These are phyloP conservation scores for Silurus asotus DNA, from an alignment of 2,113 vertebrate genomes.

Conservation along the genomic window DNA sequence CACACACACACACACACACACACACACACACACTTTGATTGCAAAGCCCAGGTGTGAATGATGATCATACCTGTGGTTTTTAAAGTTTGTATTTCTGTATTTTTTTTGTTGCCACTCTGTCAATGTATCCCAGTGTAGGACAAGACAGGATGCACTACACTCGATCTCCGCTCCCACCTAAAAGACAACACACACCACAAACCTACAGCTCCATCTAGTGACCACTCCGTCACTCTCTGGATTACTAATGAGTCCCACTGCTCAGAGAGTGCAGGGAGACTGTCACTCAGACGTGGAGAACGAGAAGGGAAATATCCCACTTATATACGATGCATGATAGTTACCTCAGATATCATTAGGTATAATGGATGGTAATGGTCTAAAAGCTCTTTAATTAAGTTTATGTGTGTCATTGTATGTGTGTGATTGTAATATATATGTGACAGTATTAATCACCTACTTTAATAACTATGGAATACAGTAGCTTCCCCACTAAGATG, in stretches of 20 bases:
- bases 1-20: neutral
- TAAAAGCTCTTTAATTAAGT: neutral
- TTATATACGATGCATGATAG: neutral
- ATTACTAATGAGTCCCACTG: neutral
- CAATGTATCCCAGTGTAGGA: conserved; percentile 6
- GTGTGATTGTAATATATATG: neutral
- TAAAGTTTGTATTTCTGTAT: neutral
- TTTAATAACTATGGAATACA: neutral
- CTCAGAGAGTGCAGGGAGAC: neutral
- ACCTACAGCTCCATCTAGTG: conserved; percentile 64
- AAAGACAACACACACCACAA: conserved; percentile 33
- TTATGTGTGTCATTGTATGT: neutral
- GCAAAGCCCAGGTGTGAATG: neutral
- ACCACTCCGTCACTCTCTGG: neutral
- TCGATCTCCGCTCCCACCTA: neutral
- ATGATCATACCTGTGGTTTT: conserved; percentile 6
- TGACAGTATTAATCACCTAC: neutral
- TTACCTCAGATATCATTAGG: too few relatives aligned
- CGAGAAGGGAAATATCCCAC: neutral
- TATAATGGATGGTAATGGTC: neutral
- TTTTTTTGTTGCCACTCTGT: neutral
- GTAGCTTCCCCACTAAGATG: neutral
- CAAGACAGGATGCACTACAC: conserved; percentile 14
- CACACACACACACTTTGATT: neutral
- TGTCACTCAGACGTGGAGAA: neutral